phyloP scores from a whole-genome alignment of 2,113 vertebrate species.

The Diadophis punctatus region DNA sequence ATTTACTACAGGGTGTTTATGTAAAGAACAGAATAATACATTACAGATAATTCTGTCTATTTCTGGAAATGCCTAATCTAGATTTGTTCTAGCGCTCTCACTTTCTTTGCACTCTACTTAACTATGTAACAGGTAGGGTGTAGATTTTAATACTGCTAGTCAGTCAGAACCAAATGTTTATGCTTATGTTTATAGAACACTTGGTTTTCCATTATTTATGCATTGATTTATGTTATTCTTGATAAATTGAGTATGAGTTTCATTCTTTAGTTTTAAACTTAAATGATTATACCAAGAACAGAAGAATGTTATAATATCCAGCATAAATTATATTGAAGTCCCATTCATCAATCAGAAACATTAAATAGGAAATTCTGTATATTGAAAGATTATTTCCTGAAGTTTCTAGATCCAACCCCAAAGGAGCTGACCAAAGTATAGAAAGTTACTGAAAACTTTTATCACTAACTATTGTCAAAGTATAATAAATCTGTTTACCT shows the following conservation, averaged over 20 bases:
- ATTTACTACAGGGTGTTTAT: not conserved
- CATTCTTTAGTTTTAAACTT: slow-evolving; percentile 17
- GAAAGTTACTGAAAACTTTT: not conserved
- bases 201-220: not conserved
- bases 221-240: not conserved
- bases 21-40: not conserved
- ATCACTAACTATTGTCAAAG: not conserved
- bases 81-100: not conserved
- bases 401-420: not conserved
- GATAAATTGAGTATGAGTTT: not conserved
- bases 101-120: not conserved
- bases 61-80: not conserved
- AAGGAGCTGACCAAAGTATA: not conserved
- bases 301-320: not conserved
- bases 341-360: not conserved
- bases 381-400: not conserved
- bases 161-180: not conserved
- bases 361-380: not conserved
- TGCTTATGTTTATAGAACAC: slow-evolving; percentile 10
- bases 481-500: not conserved
- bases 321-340: not conserved
- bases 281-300: not conserved
- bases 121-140: not conserved
- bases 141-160: slow-evolving; percentile 9
- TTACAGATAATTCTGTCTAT: not conserved